Evolutionary conservation across 2,888 invertebrate genomes (phyloP), one percentile per base, ranked within the genome.

Genomic region (Rhopalosiphum nymphaeae): DNA sequence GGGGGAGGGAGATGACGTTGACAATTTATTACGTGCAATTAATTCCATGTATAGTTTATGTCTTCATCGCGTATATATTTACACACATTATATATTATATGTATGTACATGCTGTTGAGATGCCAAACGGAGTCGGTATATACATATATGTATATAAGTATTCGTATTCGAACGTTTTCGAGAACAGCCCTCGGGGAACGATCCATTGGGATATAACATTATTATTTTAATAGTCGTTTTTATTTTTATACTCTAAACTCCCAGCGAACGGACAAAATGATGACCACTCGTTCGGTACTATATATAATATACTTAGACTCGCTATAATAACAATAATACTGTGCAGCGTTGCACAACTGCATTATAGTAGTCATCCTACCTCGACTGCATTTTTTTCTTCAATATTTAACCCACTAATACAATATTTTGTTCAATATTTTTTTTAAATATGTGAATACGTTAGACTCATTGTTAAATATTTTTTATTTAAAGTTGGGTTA

Each of bases 11-110:
- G 57, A 93, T 89, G 93, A 88, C 90, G 93, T 93, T 89, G 93
- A 85, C 90, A 93, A 93, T 93, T 93, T 93, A 93, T 93, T 93
- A 90, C 93, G 93, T 46, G 90, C 93, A 93, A 93, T 93, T 93
- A 93, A 93, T 93, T 85, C 90, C 90, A n/a, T 61, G 89, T 93
- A 89, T 46, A 89, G 84, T 89, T 93, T 93, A 93, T 93, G 93
- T 89, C 89, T 89, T 93, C 93, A 90, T 93, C 85, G 85, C 46
- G 21, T 78, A 11, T 85, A 92, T 86, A 53, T 78, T 21, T 44
- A 78, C 29, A 44, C 26, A 86, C 44, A 86, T 13, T 26, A 36
- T 61, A 42, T 57, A 57, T 57, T 61, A 89, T 61, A 9, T 26
- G 26, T 26, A 57, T 89, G 36, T 90, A 61, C 9, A 46, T 56